Evolutionary conservation across 2,888 invertebrate species (phyloP), one percentile per base, ranked within the genome.

Genomic region (Epinotia nisella): DNA sequence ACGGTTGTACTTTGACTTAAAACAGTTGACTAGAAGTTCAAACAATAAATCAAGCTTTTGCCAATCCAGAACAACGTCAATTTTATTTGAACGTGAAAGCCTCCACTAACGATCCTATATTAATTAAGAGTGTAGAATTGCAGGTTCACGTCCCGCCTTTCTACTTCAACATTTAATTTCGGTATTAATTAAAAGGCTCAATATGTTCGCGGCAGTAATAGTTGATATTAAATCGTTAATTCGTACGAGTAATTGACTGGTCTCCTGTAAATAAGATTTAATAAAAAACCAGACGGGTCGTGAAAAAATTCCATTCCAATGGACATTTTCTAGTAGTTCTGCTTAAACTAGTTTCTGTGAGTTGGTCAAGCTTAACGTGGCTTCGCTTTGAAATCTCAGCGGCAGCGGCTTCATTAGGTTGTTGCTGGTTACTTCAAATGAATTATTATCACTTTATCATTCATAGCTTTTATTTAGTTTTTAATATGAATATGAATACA

Each of bases 61-160:
- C 15, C 65, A 55, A 15, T 15, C 21, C 51, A 21, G 3, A 4
- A 15, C 1, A 11, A 13, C 29, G 7, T 7, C 17, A 24, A 64
- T 64, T 24, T 56, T 56, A 56, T 56, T 53, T 15, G 51, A 62
- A 17, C n/a, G 13, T 41, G 9, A 19, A 35, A 35, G 53, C 35
- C 19, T 17, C 53, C n/a, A n/a, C 29, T 65, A 53, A 65, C 65
- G 15, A 65, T 19, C 55, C 65, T 55, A 65, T 39, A 55, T 55
- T 55, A 21, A 65, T 55, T 55, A 65, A 65, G 35, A 55, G 19
- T 15, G 39, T 39, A 39, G n/a, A 65, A 55, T 55, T 55, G 35
- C 53, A 65, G 29, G 13, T 35, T 35, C 15, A n/a, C 35, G 51
- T 19, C 19, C 51, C 53, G 35, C 35, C 53, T 19, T 65, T 29